These are phyloP conservation scores for Zosterops japonicus DNA, from an alignment of 2,113 vertebrate genomes.

Conservation along the genomic window DNA sequence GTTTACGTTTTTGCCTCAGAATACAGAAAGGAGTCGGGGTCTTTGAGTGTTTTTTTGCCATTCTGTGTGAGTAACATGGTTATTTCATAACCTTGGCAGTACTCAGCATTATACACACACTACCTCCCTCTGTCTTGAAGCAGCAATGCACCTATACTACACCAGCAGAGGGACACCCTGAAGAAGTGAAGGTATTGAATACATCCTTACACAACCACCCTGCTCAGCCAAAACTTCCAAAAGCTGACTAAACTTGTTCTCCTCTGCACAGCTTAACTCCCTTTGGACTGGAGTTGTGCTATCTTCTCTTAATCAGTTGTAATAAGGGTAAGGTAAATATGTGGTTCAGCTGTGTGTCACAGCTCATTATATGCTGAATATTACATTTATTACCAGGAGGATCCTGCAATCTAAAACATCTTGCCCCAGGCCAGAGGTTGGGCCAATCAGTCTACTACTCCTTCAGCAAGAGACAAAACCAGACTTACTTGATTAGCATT, in stretches of 20 bases:
- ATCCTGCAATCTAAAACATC: background rate
- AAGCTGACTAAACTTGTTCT: background rate
- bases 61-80: background rate
- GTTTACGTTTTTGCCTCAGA: background rate
- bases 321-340: background rate
- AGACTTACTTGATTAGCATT: background rate
- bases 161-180: background rate
- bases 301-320: background rate
- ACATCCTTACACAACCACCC: background rate
- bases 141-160: accelerated
- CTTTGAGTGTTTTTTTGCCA: background rate
- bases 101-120: accelerated
- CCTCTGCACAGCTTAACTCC: background rate
- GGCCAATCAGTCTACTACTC: background rate
- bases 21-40: background rate
- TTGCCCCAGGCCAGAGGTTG: background rate
- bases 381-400: background rate
- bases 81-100: background rate
- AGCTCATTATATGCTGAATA: background rate
- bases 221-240: background rate
- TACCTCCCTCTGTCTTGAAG: accelerated
- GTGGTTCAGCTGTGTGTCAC: background rate
- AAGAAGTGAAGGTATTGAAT: too few species aligned
- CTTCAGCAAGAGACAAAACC: background rate
- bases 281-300: background rate